A percentile compares a stretch with the other conserved stretches of the same genome.
phyloP scores from a whole-genome alignment of 2,797 vertebrate species.

The Myripristis jacobus region DNA sequence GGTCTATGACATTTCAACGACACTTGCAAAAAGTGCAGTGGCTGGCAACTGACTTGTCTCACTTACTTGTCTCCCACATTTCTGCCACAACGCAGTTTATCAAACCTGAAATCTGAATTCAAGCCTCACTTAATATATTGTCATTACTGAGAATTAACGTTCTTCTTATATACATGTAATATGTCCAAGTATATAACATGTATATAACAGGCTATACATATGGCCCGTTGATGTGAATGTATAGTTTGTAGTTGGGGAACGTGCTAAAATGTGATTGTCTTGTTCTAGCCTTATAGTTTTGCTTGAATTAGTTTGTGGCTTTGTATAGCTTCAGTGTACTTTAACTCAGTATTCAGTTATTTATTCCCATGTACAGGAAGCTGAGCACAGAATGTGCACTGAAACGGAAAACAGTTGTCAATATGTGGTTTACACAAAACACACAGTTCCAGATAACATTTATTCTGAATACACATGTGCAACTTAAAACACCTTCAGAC shows the following conservation, averaged over 20 bases:
- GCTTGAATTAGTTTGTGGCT: slow-evolving; percentile 54
- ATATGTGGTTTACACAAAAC: neutral
- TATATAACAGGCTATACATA: slow-evolving; percentile 77
- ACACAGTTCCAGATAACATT: slow-evolving; percentile 21
- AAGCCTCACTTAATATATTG: slow-evolving; percentile 67
- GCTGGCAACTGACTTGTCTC: slow-evolving; percentile 24
- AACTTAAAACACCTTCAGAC: slow-evolving; percentile 23
- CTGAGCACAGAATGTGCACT: neutral
- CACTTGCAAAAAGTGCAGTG: slow-evolving; percentile 21
- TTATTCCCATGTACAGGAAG: slow-evolving; percentile 17
- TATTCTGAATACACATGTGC: slow-evolving; percentile 14
- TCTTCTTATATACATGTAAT: slow-evolving; percentile 77
- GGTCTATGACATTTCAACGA: slow-evolving; percentile 23
- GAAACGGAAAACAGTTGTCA: slow-evolving; percentile 15
- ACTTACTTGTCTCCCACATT: slow-evolving; percentile 8
- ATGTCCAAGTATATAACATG: slow-evolving; percentile 67
- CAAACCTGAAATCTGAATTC: slow-evolving; percentile 7
- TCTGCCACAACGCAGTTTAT: neutral
- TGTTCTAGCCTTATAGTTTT: slow-evolving; percentile 54
- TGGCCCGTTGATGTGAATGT: slow-evolving; percentile 60
- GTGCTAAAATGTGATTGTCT: slow-evolving; percentile 50
- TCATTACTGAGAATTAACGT: slow-evolving; percentile 81
- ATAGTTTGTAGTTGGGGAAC: slow-evolving; percentile 67
- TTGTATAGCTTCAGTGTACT: slow-evolving; percentile 23
- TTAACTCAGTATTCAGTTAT: slow-evolving; percentile 9